A percentile compares a stretch with the other conserved stretches of the same genome.
These are phyloP conservation scores for Drosophila affinis DNA, from an alignment of 2,888 invertebrate species.

Conservation along the genomic window DNA sequence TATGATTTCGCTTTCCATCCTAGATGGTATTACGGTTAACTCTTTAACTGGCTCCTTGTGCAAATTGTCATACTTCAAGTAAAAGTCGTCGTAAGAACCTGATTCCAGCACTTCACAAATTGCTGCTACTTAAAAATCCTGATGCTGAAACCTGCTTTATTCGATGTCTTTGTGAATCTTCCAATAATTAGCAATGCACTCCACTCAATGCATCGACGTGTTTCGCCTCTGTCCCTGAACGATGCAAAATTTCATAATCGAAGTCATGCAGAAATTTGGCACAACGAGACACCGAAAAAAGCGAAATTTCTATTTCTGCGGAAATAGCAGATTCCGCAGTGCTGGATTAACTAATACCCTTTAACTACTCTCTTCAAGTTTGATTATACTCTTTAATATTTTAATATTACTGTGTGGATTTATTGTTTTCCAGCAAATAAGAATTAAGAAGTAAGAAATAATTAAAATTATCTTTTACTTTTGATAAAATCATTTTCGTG, in stretches of 20 bases:
- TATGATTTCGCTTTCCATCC: not conserved
- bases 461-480: no score
- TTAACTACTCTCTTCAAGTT: no score
- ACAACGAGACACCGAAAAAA: not conserved
- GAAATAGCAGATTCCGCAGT: no score
- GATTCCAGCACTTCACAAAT: not conserved
- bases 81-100: not conserved
- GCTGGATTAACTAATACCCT: no score
- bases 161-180: not conserved
- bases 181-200: not conserved
- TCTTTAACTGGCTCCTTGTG: constrained; percentile 1
- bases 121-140: not conserved
- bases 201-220: not conserved
- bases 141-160: not conserved
- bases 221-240: not conserved
- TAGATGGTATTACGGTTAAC: not conserved
- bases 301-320: no score
- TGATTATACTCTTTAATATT: no score
- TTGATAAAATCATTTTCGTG: no score
- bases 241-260: not conserved
- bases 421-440: no score
- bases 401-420: no score
- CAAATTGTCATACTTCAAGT: not conserved
- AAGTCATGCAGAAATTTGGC: not conserved
- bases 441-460: no score